Percentiles rank a stretch among this genome's conserved stretches.
These are phyloP conservation scores for Brachionus rubens DNA, from an alignment of 1,140 invertebrate species.

Conservation along the genomic window DNA sequence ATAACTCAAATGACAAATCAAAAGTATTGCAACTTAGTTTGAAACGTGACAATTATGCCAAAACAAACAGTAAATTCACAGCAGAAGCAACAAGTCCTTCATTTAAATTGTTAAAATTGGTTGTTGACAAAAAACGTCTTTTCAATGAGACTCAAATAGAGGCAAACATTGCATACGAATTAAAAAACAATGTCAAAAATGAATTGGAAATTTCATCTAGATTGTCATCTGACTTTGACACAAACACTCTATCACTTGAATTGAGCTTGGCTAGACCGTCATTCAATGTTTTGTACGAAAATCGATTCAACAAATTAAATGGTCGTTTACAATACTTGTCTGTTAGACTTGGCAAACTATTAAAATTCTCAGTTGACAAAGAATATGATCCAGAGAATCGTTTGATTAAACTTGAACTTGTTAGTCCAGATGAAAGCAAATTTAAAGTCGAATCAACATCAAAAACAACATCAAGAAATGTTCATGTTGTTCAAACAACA, in stretches of 20 bases:
- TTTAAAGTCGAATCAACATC: background rate
- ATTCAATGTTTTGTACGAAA: constrained; percentile 30
- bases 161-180: background rate
- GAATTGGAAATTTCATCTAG: background rate
- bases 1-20: background rate
- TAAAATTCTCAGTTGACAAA: constrained; percentile 44
- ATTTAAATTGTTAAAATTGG: constrained; percentile 43
- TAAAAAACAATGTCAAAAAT: constrained; percentile 27
- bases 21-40: background rate
- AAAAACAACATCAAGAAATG: background rate
- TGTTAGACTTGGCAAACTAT: background rate
- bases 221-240: constrained; percentile 6
- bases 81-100: background rate
- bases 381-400: constrained; percentile 43
- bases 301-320: constrained; percentile 39
- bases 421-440: constrained; percentile 22
- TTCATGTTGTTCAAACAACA: background rate
- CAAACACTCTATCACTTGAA: constrained; percentile 12
- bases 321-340: constrained; percentile 11
- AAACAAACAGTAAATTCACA: background rate
- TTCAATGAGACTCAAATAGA: background rate
- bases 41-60: constrained; percentile 26
- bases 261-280: constrained; percentile 12
- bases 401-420: background rate
- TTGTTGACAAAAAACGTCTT: constrained; percentile 1